phyloP scores from a whole-genome alignment of 2,888 invertebrate genomes.

The Drosophila picticornis region DNA sequence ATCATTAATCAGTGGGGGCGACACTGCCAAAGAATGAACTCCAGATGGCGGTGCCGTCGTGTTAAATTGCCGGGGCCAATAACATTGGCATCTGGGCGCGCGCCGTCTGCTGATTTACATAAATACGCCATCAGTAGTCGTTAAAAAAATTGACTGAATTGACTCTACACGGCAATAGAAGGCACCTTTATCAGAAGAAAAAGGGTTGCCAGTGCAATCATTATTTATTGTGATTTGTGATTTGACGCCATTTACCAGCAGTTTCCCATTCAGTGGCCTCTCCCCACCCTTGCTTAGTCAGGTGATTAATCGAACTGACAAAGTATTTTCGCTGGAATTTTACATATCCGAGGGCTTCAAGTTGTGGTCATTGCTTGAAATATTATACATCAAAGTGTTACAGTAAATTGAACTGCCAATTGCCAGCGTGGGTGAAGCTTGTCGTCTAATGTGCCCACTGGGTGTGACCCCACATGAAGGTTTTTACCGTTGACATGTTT shows the following conservation, averaged over 20 bases:
- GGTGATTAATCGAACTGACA: constrained; percentile 76
- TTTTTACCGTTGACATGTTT: constrained; percentile 34
- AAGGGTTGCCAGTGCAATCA: constrained; percentile 62
- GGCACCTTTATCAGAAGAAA: constrained; percentile 21
- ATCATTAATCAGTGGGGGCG: constrained; percentile 64
- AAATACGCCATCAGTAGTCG: constrained; percentile 73
- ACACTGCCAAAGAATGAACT: constrained; percentile 29
- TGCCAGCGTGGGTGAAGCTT: constrained; percentile 36
- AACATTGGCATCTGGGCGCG: constrained; percentile 48
- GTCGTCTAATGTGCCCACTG: constrained; percentile 2
- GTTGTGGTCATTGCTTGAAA: constrained; percentile 25
- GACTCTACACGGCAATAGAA: not conserved
- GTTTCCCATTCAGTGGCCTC: constrained; percentile 1
- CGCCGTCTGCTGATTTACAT: constrained; percentile 65
- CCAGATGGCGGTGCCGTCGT: constrained; percentile 31
- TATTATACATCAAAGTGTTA: constrained; percentile 31
- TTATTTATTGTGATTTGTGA: constrained; percentile 81
- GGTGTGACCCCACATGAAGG: not conserved
- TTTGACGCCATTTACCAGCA: constrained; percentile 69
- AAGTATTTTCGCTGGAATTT: constrained; percentile 60
- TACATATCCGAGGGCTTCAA: constrained; percentile 35
- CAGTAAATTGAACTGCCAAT: constrained; percentile 36
- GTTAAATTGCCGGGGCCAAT: constrained; percentile 30
- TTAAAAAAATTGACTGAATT: constrained; percentile 37
- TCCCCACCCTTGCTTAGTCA: constrained; percentile 5